Conservation (phyloP, 1,140 invertebrate genomes). For the Scaptodrosophila lebanonensis region DNA sequence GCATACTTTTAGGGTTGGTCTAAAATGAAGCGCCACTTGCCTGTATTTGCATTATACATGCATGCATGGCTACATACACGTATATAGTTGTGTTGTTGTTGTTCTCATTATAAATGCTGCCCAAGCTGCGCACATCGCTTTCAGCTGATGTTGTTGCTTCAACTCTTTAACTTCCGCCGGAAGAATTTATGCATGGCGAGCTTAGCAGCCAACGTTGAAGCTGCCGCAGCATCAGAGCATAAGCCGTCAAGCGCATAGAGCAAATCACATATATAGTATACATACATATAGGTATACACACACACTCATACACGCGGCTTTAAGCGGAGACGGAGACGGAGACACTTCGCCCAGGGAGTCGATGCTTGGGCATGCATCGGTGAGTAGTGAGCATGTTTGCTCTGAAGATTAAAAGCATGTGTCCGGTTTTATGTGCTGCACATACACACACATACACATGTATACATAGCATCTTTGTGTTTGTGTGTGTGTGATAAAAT, state of each 20-base stretch:
- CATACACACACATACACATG: background rate
- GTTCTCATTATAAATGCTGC: constrained; percentile 15
- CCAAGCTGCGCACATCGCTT: constrained; percentile 20
- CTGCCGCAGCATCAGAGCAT: background rate
- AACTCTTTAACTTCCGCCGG: constrained; percentile 69
- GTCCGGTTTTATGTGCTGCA: constrained; percentile 66
- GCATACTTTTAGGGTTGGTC: constrained; percentile 24
- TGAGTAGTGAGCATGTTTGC: constrained; percentile 72
- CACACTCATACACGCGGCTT: constrained; percentile 1
- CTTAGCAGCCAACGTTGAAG: constrained; percentile 1
- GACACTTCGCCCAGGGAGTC: constrained; percentile 16
- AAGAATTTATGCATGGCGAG: constrained; percentile 64
- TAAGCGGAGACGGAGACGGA: background rate
- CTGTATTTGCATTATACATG: too few relatives aligned
- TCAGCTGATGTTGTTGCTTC: constrained; percentile 3
- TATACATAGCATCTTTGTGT: background rate
- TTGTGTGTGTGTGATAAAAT: constrained; percentile 50
- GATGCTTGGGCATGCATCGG: constrained; percentile 61
- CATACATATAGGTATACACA: too few relatives aligned
- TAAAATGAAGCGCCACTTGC: constrained; percentile 16
- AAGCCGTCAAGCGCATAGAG: constrained; percentile 19
- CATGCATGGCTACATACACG: too few relatives aligned
- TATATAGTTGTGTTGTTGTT: too few relatives aligned
- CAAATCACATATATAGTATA: too few relatives aligned
- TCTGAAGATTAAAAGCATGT: constrained; percentile 74